Evolutionary conservation across 2,888 invertebrate species (phyloP).

Genomic region (Diarsia dahlii): DNA sequence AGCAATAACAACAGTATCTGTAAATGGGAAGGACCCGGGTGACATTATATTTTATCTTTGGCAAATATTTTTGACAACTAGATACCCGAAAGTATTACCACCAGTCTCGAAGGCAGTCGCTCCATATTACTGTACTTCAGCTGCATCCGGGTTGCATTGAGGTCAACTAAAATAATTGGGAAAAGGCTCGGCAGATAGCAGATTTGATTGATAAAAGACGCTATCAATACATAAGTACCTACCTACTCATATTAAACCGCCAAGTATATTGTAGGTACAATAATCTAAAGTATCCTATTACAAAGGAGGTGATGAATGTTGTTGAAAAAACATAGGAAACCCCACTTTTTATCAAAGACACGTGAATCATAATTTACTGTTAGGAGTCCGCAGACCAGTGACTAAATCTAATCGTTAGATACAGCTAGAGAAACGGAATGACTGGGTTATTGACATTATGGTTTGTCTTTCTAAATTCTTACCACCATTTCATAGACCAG

Average conservation of each 20-base stretch:
- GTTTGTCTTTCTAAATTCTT: neutral
- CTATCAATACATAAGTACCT: neutral
- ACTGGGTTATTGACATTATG: neutral
- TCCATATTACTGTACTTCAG: neutral
- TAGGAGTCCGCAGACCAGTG: slow-evolving; percentile 32
- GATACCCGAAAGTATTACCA: neutral
- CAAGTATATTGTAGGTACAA: neutral
- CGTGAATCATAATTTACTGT: slow-evolving; percentile 28
- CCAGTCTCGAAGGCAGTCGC: neutral
- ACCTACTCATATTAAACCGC: neutral
- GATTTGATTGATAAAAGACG: neutral
- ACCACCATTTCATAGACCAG: neutral
- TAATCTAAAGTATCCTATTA: neutral
- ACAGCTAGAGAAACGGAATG: neutral
- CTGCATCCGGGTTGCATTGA: neutral
- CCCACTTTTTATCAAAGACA: slow-evolving; percentile 44
- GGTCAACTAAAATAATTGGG: neutral
- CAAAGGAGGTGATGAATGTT: slow-evolving; percentile 31
- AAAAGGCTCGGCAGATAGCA: neutral
- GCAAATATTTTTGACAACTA: no score
- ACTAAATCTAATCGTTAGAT: slow-evolving; percentile 12
- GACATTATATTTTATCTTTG: neutral
- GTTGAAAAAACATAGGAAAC: slow-evolving; percentile 50
- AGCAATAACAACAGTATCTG: neutral
- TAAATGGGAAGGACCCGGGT: neutral